phyloP scores from a whole-genome alignment of 2,888 invertebrate genomes.

The Tenthredo distinguenda region DNA sequence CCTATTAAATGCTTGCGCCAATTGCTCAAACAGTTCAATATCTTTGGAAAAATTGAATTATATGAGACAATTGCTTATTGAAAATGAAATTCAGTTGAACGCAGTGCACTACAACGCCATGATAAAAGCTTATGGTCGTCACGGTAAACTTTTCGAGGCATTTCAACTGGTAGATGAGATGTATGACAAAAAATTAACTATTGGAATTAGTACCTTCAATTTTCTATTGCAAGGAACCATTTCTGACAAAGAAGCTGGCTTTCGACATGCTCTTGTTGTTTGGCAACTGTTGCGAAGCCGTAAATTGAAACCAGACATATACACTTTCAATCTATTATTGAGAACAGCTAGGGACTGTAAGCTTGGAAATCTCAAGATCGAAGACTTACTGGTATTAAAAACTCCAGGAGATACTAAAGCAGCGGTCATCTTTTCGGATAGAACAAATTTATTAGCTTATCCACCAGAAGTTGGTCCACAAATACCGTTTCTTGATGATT shows the following conservation, averaged over 20 bases:
- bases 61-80: constrained; percentile 85
- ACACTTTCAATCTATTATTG: constrained; percentile 90
- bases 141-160: constrained; percentile 88
- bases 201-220: constrained; percentile 86
- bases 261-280: constrained; percentile 89
- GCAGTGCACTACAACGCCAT: constrained; percentile 91
- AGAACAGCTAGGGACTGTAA: constrained; percentile 90
- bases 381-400: constrained; percentile 61
- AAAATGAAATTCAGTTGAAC: constrained; percentile 86
- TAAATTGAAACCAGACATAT: constrained; percentile 85
- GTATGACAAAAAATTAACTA: constrained; percentile 82
- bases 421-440: constrained; percentile 66
- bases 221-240: constrained; percentile 93
- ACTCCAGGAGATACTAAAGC: constrained; percentile 40
- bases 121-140: constrained; percentile 94
- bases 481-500: neutral
- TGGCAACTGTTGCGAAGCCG: constrained; percentile 90
- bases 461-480: constrained; percentile 66
- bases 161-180: constrained; percentile 93
- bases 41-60: constrained; percentile 85
- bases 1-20: constrained; percentile 93
- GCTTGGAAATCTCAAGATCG: constrained; percentile 81
- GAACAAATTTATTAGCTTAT: constrained; percentile 85
- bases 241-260: constrained; percentile 88
- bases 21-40: constrained; percentile 85